Evolutionary conservation across 2,888 invertebrate genomes (phyloP), one percentile per base, ranked within the genome.

Genomic region (Stenodema calcarata): DNA sequence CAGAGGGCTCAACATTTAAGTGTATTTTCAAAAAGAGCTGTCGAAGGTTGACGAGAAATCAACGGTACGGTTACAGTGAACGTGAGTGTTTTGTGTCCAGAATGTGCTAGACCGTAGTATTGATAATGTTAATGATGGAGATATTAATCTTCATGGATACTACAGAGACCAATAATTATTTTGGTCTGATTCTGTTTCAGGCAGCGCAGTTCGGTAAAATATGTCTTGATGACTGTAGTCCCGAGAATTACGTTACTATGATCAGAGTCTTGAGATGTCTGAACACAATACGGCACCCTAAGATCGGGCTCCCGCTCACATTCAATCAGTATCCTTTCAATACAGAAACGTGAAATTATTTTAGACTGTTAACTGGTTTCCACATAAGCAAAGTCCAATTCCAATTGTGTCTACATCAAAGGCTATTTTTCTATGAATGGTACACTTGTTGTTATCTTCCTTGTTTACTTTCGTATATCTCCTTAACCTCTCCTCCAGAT

Each of bases 161-260:
- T n/a, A n/a, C n/a, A n/a, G n/a, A n/a, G n/a, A n/a, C n/a, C n/a
- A n/a, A n/a, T n/a, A n/a, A n/a, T 35, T 7, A 35, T 35, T 7
- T 35, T 35, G 2, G 35, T 42, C 7, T 47, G 16, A 47, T 35
- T 86, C 41, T 16, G 41, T 70, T 89, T 91, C 89, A 95, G 95
- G 95, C 98, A 12, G 98, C 98, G 0, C 96, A 98, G 90, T 98
- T 98, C 92, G 99, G 99, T 9, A 98, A 98, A 92, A 96, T 97
- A 82, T 99, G 98, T 91, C 93, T 97, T 81, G 93, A 94, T 41
- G 95, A 94, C 87, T 94, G 94, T 70, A 94, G 94, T 90, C 93
- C 96, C 0, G 95, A 96, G 89, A 93, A 94, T 88, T 98, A 98
- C 90, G 96, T 98, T 69, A 93, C 94, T 90, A 98, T 97, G 92